Percentiles rank a stretch among this genome's conserved stretches.
phyloP scores from a whole-genome alignment of 2,797 vertebrate genomes.

The Babyrousa celebensis region DNA sequence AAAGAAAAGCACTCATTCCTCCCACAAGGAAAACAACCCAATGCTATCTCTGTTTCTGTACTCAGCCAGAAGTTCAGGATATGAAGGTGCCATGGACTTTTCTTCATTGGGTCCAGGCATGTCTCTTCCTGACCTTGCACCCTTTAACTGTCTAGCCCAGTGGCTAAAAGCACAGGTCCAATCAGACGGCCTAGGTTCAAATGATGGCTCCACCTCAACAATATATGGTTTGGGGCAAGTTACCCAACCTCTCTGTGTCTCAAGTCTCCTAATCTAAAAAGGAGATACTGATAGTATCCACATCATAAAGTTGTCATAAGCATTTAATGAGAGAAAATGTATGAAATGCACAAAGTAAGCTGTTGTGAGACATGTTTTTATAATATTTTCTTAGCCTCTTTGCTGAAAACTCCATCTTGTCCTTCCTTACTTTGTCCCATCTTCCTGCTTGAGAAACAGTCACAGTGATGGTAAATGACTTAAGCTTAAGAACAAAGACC shows the following conservation, averaged over 20 bases:
- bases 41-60: not conserved
- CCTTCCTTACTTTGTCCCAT: too few relatives aligned
- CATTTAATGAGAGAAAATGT: not conserved
- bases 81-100: not conserved
- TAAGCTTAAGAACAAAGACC: too few relatives aligned
- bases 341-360: not conserved
- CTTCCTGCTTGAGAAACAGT: too few relatives aligned
- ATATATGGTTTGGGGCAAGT: not conserved
- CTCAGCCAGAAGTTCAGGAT: not conserved
- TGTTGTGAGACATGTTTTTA: too few relatives aligned
- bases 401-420: too few relatives aligned
- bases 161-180: not conserved
- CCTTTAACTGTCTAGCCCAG: not conserved
- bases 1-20: not conserved
- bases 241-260: not conserved
- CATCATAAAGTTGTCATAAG: not conserved
- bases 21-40: not conserved
- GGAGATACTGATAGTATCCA: not conserved
- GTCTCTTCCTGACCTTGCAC: not conserved
- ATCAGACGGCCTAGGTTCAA: not conserved
- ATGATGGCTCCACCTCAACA: not conserved
- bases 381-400: too few relatives aligned
- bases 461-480: too few relatives aligned
- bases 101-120: not conserved
- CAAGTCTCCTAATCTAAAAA: constrained; percentile 26